Evolutionary conservation across 2,797 vertebrate species (phyloP), one percentile per base, ranked within the genome.

Genomic region (Eutrigla gurnardus): DNA sequence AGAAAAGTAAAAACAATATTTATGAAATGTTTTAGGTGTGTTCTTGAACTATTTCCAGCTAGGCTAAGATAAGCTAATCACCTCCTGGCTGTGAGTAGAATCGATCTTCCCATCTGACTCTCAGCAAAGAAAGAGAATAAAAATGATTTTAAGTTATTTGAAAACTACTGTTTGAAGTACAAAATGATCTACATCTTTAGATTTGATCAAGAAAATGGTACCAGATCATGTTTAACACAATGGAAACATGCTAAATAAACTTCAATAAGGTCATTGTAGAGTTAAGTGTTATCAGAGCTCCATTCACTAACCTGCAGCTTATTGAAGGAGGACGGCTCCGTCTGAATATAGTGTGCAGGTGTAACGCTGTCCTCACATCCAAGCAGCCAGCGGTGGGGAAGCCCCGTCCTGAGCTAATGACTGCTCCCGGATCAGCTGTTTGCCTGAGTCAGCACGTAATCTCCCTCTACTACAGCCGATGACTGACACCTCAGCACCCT

Each of bases 371-470:
- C 18, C n/a, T 67, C 1, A 4, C 59, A 37, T 75, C 70, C 47
- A 55, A 5, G 81, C 13, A 73, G 46, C 50, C 8, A 36, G 68
- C 1, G 46, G 62, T 3, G 79, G 89, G 89, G 85, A 88, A 91
- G 74, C 75, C 86, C 90, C 64, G 13, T 4, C 37, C 63, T 13
- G 45, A 81, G 77, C 65, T 88, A 81, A 92, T 85, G 63, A 86
- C 82, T 83, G 82, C 78, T 85, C 86, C 78, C 49, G 25, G 65
- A 85, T 88, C 87, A 87, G 79, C 71, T 81, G 83, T 88, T 88
- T 8, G 74, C 75, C 86, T 85, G 85, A 91, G 82, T 94, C 93
- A 94, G 92, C 92, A 82, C 70, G 71, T 89, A 82, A 88, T 91
- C 85, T 89, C 82, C 88, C 84, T 78, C 50, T 10, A 32, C 68